Percentiles rank a stretch among this genome's conserved stretches.
Conservation (phyloP, 2,113 vertebrate genomes). For the Laterallus jamaicensis region DNA sequence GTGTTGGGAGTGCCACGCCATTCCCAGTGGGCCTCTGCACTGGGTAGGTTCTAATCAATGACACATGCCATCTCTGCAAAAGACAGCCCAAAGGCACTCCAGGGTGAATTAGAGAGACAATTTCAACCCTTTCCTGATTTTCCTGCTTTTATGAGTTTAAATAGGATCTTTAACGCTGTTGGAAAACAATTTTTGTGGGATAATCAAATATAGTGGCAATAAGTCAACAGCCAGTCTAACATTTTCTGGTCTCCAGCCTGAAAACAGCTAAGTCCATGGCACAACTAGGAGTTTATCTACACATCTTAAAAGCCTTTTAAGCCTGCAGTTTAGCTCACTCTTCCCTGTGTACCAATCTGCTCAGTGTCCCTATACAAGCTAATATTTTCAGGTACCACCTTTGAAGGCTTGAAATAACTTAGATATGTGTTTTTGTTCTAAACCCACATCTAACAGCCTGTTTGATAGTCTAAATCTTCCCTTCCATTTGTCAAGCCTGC, state of each 20-base stretch:
- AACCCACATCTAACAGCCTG: not conserved
- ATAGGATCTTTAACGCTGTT: not conserved
- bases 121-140: not conserved
- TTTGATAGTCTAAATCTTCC: slow-evolving; percentile 11
- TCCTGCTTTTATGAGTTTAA: slow-evolving; percentile 9
- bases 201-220: not conserved
- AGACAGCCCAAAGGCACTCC: not conserved
- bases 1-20: not conserved
- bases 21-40: not conserved
- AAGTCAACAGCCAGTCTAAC: not conserved
- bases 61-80: not conserved
- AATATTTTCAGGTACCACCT: slow-evolving; percentile 24
- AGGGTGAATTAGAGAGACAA: not conserved
- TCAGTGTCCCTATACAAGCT: not conserved
- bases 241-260: not conserved
- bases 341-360: not conserved
- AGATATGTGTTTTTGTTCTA: not conserved
- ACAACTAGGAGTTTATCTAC: not conserved
- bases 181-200: slow-evolving; percentile 11
- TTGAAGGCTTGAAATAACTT: slow-evolving; percentile 17
- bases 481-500: slow-evolving; percentile 1
- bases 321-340: not conserved
- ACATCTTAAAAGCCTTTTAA: not conserved
- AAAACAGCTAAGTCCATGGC: not conserved
- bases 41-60: not conserved